These are phyloP conservation scores for Callosobruchus maculatus DNA, from an alignment of 2,888 invertebrate species.

Conservation along the genomic window DNA sequence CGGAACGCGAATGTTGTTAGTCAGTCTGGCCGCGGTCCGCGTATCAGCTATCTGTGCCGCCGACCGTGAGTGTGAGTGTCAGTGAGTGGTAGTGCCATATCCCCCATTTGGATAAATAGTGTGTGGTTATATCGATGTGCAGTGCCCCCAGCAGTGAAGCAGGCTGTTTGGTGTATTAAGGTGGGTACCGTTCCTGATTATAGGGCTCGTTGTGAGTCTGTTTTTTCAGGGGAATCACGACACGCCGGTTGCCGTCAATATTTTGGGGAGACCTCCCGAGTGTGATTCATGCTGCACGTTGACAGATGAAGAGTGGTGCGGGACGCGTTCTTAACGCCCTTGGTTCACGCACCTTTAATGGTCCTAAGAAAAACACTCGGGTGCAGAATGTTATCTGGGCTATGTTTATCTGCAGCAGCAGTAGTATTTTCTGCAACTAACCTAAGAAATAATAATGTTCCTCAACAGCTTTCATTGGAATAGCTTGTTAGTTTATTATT, in stretches of 20 bases:
- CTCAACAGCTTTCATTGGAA: no score
- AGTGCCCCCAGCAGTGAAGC: background rate
- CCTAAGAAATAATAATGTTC: background rate
- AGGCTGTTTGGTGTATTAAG: background rate
- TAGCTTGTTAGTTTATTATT: no score
- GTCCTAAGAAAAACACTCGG: background rate
- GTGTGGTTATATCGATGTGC: background rate
- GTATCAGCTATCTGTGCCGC: background rate
- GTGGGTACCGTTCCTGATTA: background rate
- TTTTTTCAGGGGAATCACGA: background rate
- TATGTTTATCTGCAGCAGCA: background rate
- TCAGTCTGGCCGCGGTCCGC: background rate
- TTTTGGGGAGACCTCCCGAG: background rate
- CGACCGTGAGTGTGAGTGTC: background rate
- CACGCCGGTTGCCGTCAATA: background rate
- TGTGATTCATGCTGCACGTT: background rate
- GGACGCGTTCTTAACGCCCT: background rate
- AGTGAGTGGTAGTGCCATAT: background rate
- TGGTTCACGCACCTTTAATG: background rate
- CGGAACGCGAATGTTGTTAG: background rate
- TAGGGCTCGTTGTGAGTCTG: background rate
- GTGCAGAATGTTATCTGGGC: background rate
- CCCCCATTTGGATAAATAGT: background rate
- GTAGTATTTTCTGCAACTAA: background rate
- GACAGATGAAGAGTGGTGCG: background rate